Conservation (phyloP, 2,888 invertebrate genomes). For the Macrophya alboannulata region DNA sequence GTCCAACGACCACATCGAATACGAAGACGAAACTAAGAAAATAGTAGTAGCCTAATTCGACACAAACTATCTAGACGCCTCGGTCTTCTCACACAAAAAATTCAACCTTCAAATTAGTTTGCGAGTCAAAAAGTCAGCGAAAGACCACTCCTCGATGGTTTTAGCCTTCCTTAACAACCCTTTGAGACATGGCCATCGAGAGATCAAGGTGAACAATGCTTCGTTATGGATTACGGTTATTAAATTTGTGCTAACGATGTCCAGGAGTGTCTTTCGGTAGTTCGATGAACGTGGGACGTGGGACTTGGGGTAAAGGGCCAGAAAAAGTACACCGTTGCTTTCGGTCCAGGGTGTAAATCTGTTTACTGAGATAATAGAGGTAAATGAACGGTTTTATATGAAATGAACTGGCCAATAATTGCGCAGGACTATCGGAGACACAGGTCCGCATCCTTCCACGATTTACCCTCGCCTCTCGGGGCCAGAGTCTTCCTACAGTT, state of each 20-base stretch:
- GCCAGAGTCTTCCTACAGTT: conserved; percentile 60
- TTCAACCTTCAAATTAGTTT: neutral
- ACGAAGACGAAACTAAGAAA: conserved; percentile 2
- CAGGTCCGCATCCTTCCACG: conserved; percentile 61
- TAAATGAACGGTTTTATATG: conserved; percentile 65
- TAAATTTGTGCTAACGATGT: conserved; percentile 39
- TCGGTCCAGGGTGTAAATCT: conserved; percentile 23
- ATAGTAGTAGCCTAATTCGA: conserved; percentile 29
- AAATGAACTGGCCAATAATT: conserved; percentile 74
- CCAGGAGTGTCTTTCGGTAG: neutral
- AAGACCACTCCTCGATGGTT: neutral
- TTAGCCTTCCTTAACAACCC: neutral
- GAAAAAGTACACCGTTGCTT: neutral
- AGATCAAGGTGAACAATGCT: conserved; percentile 10
- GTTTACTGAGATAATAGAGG: conserved; percentile 47
- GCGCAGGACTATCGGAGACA: conserved; percentile 66
- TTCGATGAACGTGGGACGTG: neutral
- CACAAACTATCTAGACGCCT: conserved; percentile 29
- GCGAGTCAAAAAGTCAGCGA: neutral
- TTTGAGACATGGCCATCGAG: neutral
- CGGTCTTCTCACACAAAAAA: neutral
- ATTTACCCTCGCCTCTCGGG: conserved; percentile 36
- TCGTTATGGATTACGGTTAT: conserved; percentile 30
- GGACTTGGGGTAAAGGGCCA: neutral
- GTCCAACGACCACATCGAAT: conserved; percentile 19